phyloP scores from a whole-genome alignment of 1,140 invertebrate genomes.

The Solenopsis invicta region DNA sequence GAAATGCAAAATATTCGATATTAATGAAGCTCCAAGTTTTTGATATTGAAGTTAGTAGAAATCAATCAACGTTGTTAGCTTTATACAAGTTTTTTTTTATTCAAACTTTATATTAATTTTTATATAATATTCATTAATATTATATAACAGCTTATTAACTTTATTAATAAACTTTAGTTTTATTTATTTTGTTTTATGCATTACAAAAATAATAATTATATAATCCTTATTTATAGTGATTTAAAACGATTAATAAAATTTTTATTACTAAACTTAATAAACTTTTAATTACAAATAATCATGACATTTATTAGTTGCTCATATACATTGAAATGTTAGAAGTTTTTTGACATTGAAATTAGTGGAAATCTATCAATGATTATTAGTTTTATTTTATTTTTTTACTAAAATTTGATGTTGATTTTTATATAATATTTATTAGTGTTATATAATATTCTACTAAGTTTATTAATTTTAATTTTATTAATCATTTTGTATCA shows the following conservation, averaged over 20 bases:
- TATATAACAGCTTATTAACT: neutral
- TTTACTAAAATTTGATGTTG: too few relatives aligned
- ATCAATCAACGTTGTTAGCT: neutral
- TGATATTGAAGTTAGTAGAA: neutral
- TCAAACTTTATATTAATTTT: neutral
- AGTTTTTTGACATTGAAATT: too few relatives aligned
- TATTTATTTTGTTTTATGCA: neutral
- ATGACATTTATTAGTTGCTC: neutral
- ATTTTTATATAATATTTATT: too few relatives aligned
- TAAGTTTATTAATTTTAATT: neutral
- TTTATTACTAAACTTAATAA: neutral
- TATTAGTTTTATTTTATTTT: too few relatives aligned
- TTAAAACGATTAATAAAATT: neutral
- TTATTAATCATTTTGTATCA: neutral
- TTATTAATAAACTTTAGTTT: neutral
- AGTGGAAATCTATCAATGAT: too few relatives aligned
- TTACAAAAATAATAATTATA: neutral
- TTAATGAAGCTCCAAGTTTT: neutral
- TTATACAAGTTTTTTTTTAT: neutral
- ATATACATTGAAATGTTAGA: neutral
- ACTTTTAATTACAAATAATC: neutral
- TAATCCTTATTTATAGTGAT: neutral
- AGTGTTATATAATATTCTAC: too few relatives aligned
- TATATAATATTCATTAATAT: constrained; percentile 1
- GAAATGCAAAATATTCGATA: neutral